These are phyloP conservation scores for Steinernema khuongi DNA, from an alignment of 1,140 invertebrate genomes.

Conservation along the genomic window DNA sequence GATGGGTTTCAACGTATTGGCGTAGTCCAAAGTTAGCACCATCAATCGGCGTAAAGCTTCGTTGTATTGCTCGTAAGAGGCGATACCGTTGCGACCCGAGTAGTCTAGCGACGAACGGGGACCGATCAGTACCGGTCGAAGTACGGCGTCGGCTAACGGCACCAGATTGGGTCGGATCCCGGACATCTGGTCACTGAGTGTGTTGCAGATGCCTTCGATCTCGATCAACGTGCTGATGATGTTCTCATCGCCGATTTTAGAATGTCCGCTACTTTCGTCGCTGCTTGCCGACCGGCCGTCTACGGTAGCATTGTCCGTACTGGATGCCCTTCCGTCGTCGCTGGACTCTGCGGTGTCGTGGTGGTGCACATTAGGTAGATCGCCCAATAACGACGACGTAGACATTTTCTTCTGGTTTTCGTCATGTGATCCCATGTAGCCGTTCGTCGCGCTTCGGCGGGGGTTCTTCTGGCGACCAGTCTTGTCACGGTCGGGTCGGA, in stretches of 20 bases:
- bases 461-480: conserved; percentile 56
- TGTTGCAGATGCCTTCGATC: conserved; percentile 47
- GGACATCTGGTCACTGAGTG: conserved; percentile 26
- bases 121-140: conserved; percentile 32
- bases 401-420: conserved; percentile 30
- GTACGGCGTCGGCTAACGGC: conserved; percentile 39
- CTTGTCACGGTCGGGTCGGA: conserved; percentile 55
- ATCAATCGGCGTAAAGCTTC: conserved; percentile 43
- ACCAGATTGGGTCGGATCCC: background rate
- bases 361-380: conserved; percentile 24
- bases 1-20: conserved; percentile 58
- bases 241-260: conserved; percentile 22
- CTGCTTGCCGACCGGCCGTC: conserved; percentile 19
- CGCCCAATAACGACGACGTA: conserved; percentile 27
- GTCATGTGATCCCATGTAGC: background rate
- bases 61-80: background rate
- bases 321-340: conserved; percentile 20
- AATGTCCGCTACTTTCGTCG: conserved; percentile 18
- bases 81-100: background rate
- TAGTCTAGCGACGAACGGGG: conserved; percentile 29
- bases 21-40: conserved; percentile 53
- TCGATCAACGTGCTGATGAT: conserved; percentile 42
- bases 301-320: conserved; percentile 24
- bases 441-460: conserved; percentile 30
- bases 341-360: conserved; percentile 19